These are phyloP conservation scores for Neotoxoptera formosana DNA, from an alignment of 1,140 invertebrate species.

Conservation along the genomic window DNA sequence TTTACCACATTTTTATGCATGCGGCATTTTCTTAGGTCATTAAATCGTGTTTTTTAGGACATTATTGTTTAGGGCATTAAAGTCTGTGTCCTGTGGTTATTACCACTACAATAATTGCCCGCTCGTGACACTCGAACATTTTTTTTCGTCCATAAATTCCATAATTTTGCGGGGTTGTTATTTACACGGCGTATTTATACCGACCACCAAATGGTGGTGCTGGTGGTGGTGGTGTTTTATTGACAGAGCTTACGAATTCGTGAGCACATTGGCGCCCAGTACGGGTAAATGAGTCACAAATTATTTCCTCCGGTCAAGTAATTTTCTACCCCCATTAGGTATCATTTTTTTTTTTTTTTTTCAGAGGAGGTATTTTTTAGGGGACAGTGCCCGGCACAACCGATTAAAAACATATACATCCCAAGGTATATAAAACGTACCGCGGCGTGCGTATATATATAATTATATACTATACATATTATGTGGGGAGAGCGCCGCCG, in stretches of 20 bases:
- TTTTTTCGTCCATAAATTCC: not conserved
- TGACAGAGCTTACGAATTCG: not conserved
- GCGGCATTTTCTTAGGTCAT: not conserved
- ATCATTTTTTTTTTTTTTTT: constrained; percentile 12
- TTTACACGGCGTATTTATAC: not conserved
- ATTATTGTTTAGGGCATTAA: not conserved
- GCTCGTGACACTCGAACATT: not conserved
- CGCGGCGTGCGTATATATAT: not conserved
- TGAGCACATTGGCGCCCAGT: not conserved
- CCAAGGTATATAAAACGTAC: constrained; percentile 10
- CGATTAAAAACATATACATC: constrained; percentile 38
- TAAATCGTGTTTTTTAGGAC: not conserved
- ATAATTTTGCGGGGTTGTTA: not conserved
- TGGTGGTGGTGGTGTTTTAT: not conserved
- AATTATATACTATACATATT: not conserved
- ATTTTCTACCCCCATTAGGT: not conserved
- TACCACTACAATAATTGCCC: not conserved
- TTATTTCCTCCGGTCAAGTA: constrained; percentile 35
- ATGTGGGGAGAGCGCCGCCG: not conserved
- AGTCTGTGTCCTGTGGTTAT: not conserved
- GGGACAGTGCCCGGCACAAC: not conserved
- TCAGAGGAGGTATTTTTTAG: not conserved
- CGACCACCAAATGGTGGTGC: not conserved
- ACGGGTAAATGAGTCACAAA: not conserved
- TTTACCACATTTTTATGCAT: not conserved